phyloP scores from a whole-genome alignment of 2,797 vertebrate genomes.

The Euthynnus affinis region DNA sequence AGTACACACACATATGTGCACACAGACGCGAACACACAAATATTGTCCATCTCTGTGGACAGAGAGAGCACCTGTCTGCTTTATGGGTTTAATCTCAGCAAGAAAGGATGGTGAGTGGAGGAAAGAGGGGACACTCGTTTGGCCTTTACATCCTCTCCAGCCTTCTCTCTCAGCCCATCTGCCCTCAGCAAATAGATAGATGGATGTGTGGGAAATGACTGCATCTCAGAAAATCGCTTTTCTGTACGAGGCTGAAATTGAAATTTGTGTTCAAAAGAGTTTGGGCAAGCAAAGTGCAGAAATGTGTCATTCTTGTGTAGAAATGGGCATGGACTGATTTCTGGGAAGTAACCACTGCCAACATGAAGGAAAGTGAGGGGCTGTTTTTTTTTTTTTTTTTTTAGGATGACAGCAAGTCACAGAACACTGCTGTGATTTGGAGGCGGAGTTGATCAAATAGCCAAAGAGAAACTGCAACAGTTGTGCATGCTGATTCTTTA shows the following conservation, averaged over 20 bases:
- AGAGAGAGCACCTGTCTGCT: constrained; percentile 68
- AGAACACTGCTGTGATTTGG: constrained; percentile 18
- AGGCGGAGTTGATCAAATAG: constrained; percentile 17
- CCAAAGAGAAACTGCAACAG: constrained; percentile 7
- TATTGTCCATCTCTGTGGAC: constrained; percentile 51
- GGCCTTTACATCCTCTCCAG: constrained; percentile 55
- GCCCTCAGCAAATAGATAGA: constrained; percentile 54
- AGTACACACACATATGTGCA: constrained; percentile 16
- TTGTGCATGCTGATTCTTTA: constrained; percentile 13
- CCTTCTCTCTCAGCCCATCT: constrained; percentile 18
- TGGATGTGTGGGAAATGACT: constrained; percentile 45
- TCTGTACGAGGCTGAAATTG: constrained; percentile 11
- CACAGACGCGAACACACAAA: constrained; percentile 39
- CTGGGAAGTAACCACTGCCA: constrained; percentile 14
- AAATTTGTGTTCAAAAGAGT: constrained; percentile 49
- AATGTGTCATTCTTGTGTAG: constrained; percentile 29
- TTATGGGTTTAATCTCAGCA: constrained; percentile 83
- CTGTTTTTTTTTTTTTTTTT: constrained; percentile 42
- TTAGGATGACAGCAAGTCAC: constrained; percentile 17
- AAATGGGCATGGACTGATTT: constrained; percentile 19
- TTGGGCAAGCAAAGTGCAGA: constrained; percentile 33
- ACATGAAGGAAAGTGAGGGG: background rate
- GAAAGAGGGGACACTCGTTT: constrained; percentile 49
- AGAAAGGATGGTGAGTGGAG: constrained; percentile 45
- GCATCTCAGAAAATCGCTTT: constrained; percentile 12